Conservation (phyloP, 2,888 invertebrate species). For the Pollenia griseotomentosa region DNA sequence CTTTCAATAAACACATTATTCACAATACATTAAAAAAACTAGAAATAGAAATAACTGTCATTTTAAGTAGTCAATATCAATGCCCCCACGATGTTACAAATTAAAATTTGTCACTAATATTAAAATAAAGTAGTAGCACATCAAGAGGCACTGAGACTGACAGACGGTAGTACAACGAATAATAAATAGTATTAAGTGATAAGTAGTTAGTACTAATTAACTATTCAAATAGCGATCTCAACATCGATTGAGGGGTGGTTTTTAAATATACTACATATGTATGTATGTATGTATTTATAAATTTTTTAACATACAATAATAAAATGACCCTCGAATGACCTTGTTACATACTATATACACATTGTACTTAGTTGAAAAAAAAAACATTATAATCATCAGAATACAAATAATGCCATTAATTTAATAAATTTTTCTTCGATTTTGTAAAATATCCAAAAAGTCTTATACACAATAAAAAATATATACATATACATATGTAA, state of each 20-base stretch:
- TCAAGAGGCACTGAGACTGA: background rate
- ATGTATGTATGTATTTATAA: background rate
- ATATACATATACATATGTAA: background rate
- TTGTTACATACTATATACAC: constrained; percentile 12
- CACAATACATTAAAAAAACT: no score
- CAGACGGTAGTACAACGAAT: constrained; percentile 8
- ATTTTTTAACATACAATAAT: constrained; percentile 16
- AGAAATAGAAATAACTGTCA: background rate
- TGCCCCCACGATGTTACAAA: background rate
- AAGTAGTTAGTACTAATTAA: constrained; percentile 58
- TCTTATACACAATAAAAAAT: background rate
- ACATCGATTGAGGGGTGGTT: constrained; percentile 32
- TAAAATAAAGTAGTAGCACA: constrained; percentile 19
- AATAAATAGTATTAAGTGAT: background rate
- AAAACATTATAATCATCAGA: constrained; percentile 32
- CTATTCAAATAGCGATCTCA: constrained; percentile 63
- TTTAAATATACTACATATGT: background rate
- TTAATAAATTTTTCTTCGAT: constrained; percentile 29
- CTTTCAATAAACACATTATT: no score
- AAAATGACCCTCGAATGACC: constrained; percentile 65
- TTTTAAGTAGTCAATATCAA: constrained; percentile 7
- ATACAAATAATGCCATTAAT: constrained; percentile 57
- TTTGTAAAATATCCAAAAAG: constrained; percentile 8
- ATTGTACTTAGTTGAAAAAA: constrained; percentile 1
- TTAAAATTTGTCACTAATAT: constrained; percentile 4